Percentiles rank a stretch among this genome's conserved stretches.
Conservation (phyloP, 2,113 vertebrate genomes). For the Rafetus swinhoei region DNA sequence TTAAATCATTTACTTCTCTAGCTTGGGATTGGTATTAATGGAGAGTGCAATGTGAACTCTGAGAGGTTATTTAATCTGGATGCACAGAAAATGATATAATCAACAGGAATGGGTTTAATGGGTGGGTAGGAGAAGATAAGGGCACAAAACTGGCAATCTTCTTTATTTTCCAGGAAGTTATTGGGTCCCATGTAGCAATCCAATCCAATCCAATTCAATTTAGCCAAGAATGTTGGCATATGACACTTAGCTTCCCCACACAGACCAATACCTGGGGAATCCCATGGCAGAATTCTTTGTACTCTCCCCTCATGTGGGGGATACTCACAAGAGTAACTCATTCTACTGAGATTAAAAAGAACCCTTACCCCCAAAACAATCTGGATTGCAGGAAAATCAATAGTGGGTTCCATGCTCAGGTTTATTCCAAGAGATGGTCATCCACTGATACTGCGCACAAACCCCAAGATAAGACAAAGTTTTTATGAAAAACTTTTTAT, state of each 20-base stretch:
- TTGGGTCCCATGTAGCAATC: neutral
- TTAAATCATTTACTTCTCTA: too few species aligned
- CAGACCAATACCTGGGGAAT: neutral
- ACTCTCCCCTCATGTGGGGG: neutral
- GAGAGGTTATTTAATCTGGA: neutral
- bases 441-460: neutral
- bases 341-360: neutral
- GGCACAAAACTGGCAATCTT: conserved; percentile 44
- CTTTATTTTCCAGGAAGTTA: conserved; percentile 16
- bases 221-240: neutral
- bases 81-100: neutral
- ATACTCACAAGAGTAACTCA: neutral
- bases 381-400: neutral
- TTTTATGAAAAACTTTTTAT: neutral
- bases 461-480: neutral
- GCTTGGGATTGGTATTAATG: too few species aligned
- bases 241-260: neutral
- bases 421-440: neutral
- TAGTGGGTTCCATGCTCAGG: neutral
- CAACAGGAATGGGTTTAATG: neutral
- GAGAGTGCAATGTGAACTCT: too few species aligned
- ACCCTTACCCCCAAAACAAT: neutral
- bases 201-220: neutral
- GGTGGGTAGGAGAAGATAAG: neutral
- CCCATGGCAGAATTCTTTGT: neutral